These are phyloP conservation scores for Ceratina japonica DNA, from an alignment of 1,140 invertebrate genomes.

Conservation along the genomic window DNA sequence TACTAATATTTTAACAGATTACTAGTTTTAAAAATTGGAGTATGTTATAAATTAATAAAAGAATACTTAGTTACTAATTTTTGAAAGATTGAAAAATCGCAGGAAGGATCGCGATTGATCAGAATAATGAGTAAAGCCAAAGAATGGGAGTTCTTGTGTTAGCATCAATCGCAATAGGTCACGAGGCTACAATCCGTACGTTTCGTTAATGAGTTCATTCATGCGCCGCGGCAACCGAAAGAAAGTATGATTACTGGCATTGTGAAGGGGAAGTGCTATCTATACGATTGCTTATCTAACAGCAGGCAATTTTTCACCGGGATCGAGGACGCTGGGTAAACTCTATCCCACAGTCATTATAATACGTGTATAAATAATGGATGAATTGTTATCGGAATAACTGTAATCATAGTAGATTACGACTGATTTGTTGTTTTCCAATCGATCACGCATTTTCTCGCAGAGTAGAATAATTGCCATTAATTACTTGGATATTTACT, in stretches of 20 bases:
- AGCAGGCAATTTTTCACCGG: background rate
- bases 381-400: constrained; percentile 32
- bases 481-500: too few species aligned
- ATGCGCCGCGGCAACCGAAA: background rate
- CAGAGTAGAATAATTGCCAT: too few species aligned
- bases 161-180: background rate
- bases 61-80: too few species aligned
- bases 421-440: background rate
- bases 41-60: too few species aligned
- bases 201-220: constrained; percentile 11
- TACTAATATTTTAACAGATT: too few species aligned
- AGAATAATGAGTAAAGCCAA: too few species aligned
- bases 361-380: constrained; percentile 18
- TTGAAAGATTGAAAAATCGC: background rate
- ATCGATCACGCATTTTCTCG: too few species aligned
- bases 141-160: background rate
- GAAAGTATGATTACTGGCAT: background rate
- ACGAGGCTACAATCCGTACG: background rate
- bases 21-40: too few species aligned
- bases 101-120: constrained; percentile 2
- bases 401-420: constrained; percentile 37
- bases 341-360: background rate
- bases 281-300: background rate
- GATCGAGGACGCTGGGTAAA: background rate
- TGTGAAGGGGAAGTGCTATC: too few species aligned